These are phyloP conservation scores for Zosterops lateralis DNA, from an alignment of 2,113 vertebrate genomes.

Conservation along the genomic window DNA sequence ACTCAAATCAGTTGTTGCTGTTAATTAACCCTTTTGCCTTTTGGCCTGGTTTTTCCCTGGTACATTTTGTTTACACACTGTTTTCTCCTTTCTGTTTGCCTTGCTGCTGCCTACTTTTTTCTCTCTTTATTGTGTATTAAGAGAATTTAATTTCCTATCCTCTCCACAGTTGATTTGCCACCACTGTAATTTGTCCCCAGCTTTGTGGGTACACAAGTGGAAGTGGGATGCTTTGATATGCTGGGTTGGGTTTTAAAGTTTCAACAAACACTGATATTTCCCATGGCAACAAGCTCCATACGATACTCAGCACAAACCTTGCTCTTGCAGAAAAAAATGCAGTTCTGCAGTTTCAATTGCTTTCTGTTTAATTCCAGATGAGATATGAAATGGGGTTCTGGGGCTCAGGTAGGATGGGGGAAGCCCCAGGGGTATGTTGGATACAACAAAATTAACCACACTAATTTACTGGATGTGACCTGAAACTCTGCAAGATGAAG, in stretches of 20 bases:
- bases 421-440: fast-evolving
- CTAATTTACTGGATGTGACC: background rate
- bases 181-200: background rate
- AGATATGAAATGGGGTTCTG: background rate
- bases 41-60: background rate
- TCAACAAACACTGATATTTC: background rate
- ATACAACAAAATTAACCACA: background rate
- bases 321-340: background rate
- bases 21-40: background rate
- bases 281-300: background rate
- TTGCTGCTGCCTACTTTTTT: background rate
- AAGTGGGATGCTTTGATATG: fast-evolving
- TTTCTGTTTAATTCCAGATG: background rate
- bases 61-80: fast-evolving
- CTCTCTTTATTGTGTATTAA: background rate
- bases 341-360: background rate
- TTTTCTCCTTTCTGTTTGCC: background rate
- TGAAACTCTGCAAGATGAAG: background rate
- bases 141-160: background rate
- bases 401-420: fast-evolving
- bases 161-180: background rate
- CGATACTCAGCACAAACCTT: background rate
- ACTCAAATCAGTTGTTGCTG: background rate
- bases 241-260: background rate
- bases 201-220: background rate